Conservation (phyloP, 2,888 invertebrate genomes). For the Cyrtodaria siliqua region DNA sequence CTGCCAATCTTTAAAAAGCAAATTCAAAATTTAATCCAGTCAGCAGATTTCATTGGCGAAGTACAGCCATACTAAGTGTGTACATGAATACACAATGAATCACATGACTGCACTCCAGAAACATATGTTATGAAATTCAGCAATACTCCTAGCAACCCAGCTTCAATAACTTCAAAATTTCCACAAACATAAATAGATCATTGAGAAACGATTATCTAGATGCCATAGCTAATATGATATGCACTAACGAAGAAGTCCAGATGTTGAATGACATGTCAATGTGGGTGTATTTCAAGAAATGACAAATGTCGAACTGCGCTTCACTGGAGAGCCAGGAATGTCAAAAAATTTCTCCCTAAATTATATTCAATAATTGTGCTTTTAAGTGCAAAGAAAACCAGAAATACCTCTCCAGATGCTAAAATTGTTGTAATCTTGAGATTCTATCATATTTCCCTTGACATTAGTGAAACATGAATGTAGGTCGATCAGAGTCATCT, state of each 20-base stretch:
- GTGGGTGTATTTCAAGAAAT: constrained; percentile 53
- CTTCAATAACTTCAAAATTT: constrained; percentile 34
- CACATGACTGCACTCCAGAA: constrained; percentile 58
- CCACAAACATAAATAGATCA: constrained; percentile 13
- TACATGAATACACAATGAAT: constrained; percentile 53
- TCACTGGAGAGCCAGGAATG: background rate
- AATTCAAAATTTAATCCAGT: constrained; percentile 40
- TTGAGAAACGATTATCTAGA: constrained; percentile 14
- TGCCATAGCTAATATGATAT: constrained; percentile 27
- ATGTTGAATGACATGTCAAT: constrained; percentile 62
- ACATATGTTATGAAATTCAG: constrained; percentile 52
- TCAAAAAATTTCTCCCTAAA: constrained; percentile 7
- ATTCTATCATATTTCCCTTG: constrained; percentile 74
- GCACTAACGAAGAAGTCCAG: constrained; percentile 14
- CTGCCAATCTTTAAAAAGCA: background rate
- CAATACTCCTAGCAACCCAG: constrained; percentile 60
- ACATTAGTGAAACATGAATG: constrained; percentile 75
- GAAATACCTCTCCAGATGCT: constrained; percentile 79
- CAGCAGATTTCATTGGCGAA: constrained; percentile 45
- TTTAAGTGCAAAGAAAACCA: constrained; percentile 60
- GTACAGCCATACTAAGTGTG: constrained; percentile 45
- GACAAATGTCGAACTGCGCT: constrained; percentile 36
- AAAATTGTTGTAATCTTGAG: constrained; percentile 74
- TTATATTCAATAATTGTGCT: constrained; percentile 1
- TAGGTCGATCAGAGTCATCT: constrained; percentile 81